Evolutionary conservation across 2,113 vertebrate species (phyloP), one percentile per base, ranked within the genome.

Genomic region (Chloropsis hardwickii): DNA sequence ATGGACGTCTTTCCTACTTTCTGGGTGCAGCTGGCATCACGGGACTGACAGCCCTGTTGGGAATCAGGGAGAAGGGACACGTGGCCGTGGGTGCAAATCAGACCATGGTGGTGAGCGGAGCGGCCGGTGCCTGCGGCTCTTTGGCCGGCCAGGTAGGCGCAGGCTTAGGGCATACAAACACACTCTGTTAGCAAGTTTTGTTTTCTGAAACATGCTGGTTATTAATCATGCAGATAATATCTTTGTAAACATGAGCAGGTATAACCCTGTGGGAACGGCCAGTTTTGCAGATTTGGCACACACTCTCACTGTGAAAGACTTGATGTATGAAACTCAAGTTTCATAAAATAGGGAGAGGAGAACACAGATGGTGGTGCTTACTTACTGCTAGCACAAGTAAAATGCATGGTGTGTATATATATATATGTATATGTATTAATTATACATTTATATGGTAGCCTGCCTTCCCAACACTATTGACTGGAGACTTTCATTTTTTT

Each of bases 81-180:
- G 91, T 99, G 97, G 97, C 89, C n/a, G 93, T 57, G 20, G 98
- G 98, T 51, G 97, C 98, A 37, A 98, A 98, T 76, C 99, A 99
- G 96, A 99, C 99, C 6, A 98, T 99, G 99, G 99, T 99, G 92
- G 97, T 99, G 91, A 99, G 99, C 14, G 99, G 99, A 4, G 99
- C 99, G 12, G 99, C 99, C 4, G 99, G 99, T 14, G 99, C 99
- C 56, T 99, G 99, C 39, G 99, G 99, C 62, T 99, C 99, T 53
- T 83, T 99, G 84, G 99, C 99, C 4, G 99, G 99, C 48, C 99
- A 99, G 99, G 99, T 99, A 92, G 95, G 85, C 47, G 84, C 31
- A 27, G 42, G 23, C 51, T 51, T 29, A 12, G 61, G 54, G 35
- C 17, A 8, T n/a, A 9, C 21, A 45, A 54, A 44, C 24, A 6